phyloP scores from a whole-genome alignment of 2,797 vertebrate species.

The Clarias fuscus region DNA sequence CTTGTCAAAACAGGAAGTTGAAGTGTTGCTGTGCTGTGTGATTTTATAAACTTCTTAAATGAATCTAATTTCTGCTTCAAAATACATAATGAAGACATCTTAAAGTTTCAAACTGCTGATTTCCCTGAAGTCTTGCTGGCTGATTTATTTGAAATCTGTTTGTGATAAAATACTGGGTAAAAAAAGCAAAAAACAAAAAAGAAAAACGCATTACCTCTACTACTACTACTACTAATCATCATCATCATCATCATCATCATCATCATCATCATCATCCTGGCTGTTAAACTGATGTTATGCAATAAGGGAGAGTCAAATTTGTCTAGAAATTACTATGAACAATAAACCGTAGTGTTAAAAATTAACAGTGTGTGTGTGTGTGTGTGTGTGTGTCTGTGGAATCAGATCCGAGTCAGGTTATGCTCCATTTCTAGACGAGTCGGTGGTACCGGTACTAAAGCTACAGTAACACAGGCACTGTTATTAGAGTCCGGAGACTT shows the following conservation, averaged over 20 bases:
- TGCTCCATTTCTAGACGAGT: background rate
- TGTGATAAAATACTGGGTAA: background rate
- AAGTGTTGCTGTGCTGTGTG: no score
- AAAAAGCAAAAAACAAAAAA: background rate
- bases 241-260: background rate
- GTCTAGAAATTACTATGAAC: background rate
- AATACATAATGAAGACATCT: no score
- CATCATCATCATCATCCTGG: background rate
- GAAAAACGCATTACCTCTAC: background rate
- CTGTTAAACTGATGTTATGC: background rate
- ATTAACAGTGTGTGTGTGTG: background rate
- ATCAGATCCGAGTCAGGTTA: background rate
- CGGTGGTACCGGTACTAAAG: background rate
- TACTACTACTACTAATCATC: background rate
- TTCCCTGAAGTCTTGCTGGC: background rate
- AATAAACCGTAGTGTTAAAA: background rate
- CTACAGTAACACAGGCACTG: background rate
- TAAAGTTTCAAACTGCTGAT: no score
- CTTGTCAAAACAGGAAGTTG: no score
- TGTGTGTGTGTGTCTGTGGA: background rate
- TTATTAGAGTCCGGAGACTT: background rate
- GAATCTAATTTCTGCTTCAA: no score
- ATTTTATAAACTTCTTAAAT: no score
- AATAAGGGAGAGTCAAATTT: background rate
- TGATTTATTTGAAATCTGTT: background rate